phyloP scores from a whole-genome alignment of 2,888 invertebrate species.

The Patella caerulea region DNA sequence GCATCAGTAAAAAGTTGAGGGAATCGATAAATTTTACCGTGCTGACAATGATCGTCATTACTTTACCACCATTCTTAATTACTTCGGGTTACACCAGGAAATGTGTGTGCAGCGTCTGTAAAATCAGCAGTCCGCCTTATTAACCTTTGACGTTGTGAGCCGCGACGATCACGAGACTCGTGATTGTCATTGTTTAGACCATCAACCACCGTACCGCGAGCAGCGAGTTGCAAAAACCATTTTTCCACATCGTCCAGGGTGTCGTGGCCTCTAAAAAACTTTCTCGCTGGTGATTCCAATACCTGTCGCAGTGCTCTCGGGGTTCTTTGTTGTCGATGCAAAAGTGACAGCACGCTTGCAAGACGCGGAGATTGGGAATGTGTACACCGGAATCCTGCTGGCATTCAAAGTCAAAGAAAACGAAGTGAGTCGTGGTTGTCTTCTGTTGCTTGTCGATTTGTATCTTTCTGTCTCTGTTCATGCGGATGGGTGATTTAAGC shows the following conservation, averaged over 20 bases:
- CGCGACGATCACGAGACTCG: neutral
- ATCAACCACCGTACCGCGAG: neutral
- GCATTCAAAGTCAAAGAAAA: neutral
- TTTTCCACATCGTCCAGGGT: neutral
- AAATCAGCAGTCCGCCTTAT: neutral
- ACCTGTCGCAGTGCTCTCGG: neutral
- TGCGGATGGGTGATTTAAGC: neutral
- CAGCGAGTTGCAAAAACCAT: neutral
- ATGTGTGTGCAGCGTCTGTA: neutral
- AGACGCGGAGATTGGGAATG: neutral
- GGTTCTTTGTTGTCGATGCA: neutral
- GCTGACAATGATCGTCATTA: neutral
- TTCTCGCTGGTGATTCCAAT: neutral
- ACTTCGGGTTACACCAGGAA: neutral
- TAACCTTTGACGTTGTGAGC: neutral
- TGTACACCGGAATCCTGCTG: neutral
- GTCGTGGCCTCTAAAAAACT: neutral
- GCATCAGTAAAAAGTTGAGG: neutral
- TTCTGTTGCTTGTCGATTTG: neutral
- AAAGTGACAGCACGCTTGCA: neutral
- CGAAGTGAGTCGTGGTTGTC: neutral
- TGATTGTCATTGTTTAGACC: neutral
- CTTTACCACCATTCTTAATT: neutral
- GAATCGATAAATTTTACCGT: neutral
- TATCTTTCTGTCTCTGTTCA: neutral